A percentile compares a stretch with the other conserved stretches of the same genome.
Evolutionary conservation across 2,113 vertebrate genomes (phyloP).

Genomic region (Scomber colias): DNA sequence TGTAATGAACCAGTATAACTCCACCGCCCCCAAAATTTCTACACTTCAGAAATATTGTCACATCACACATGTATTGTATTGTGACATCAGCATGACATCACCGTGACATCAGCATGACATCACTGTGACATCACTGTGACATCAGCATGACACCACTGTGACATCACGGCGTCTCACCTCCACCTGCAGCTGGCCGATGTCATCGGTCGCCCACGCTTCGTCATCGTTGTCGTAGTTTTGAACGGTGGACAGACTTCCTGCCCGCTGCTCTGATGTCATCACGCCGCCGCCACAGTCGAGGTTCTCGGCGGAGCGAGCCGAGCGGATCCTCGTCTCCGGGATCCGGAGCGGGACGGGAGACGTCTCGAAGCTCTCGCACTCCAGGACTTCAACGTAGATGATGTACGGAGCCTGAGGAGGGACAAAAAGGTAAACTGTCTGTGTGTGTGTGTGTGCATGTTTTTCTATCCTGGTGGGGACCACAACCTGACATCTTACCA

Average conservation of each 20-base stretch:
- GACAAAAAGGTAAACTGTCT: not conserved
- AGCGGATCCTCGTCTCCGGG: constrained; percentile 92
- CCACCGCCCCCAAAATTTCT: no score
- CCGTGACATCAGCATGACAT: no score
- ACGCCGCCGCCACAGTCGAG: constrained; percentile 88
- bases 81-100: no score
- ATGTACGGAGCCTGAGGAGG: constrained; percentile 91
- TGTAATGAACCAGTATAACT: no score
- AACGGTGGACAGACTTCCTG: constrained; percentile 91
- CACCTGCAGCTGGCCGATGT: constrained; percentile 96
- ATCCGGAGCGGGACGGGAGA: constrained; percentile 92
- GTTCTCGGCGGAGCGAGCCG: constrained; percentile 92
- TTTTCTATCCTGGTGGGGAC: no score
- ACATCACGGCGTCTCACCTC: constrained; percentile 86
- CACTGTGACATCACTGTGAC: no score
- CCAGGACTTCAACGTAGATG: constrained; percentile 97
- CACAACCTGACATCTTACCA: no score
- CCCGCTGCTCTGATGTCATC: constrained; percentile 89
- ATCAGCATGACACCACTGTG: no score
- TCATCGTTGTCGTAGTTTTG: constrained; percentile 97
- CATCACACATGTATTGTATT: no score
- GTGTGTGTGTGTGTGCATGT: no score
- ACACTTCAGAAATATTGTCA: no score
- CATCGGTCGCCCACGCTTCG: constrained; percentile 96
- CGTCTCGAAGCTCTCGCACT: constrained; percentile 96